Evolutionary conservation across 2,888 invertebrate species (phyloP), one percentile per base, ranked within the genome.

Genomic region (Aethes cnicana): DNA sequence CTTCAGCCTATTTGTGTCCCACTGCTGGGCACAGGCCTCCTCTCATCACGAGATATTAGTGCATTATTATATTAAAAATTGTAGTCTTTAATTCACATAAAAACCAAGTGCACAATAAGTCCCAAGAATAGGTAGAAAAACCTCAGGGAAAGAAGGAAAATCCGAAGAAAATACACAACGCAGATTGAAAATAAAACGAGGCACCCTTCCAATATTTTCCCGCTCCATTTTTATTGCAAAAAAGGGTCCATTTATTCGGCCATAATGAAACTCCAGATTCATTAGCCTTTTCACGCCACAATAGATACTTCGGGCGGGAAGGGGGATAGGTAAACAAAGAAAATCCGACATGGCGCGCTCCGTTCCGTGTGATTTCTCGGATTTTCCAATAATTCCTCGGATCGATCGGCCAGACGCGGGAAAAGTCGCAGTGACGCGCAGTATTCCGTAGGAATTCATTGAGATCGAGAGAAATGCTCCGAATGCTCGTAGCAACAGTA

Each of bases 381-480:
- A 17, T 32, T 32, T 47, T 28, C 18, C 11, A 25, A 16, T n/a
- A 6, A 32, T 17, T 26, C 4, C 37, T 17, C 11, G 18, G 32
- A 18, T 32, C n/a, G 25, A 43, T 43, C 36, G 25, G 2, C 37
- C 5, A 21, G 21, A 28, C 35, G 28, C 30, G 14, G 35, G 35
- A 30, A 39, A 46, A 21, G 17, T 32, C 28, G 37, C 32, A 53
- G 17, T 16, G 26, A 41, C 36, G 32, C 47, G 18, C 23, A 42
- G 26, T 43, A 33, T 41, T 25, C 26, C 33, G 42, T 43, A 18
- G 54, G 54, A 58, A 58, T 58, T 54, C 54, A 61, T 61, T 56
- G 59, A 61, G 58, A 61, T 50, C 56, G 55, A 55, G 39, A 23
- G 30, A 58, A 59, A 58, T 57, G 56, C 48, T 57, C 55, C 41